Evolutionary conservation across 2,888 invertebrate species (phyloP).

Genomic region (Tenodera sinensis): DNA sequence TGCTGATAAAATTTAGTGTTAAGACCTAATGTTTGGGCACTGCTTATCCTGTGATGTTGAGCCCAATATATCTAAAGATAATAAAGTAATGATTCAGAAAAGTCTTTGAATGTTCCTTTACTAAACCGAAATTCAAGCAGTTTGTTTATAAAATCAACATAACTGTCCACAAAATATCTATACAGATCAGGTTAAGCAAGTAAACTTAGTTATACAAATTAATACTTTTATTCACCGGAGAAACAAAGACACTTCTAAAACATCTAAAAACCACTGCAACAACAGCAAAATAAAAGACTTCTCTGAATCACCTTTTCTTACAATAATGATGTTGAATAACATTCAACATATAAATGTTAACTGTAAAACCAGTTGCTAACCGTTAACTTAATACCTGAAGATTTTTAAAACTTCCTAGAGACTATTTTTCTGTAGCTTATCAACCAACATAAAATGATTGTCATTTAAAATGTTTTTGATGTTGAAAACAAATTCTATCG

Average conservation of each 20-base stretch:
- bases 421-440: background rate
- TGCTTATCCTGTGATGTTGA: background rate
- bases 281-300: background rate
- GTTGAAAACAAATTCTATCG: background rate
- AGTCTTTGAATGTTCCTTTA: background rate
- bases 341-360: background rate
- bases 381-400: background rate
- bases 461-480: background rate
- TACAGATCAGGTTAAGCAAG: too few relatives aligned
- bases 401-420: background rate
- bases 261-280: too few relatives aligned
- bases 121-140: too few relatives aligned
- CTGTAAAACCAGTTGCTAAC: background rate
- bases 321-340: background rate
- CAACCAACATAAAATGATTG: background rate
- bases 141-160: too few relatives aligned
- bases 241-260: too few relatives aligned
- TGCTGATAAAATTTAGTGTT: background rate
- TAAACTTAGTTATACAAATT: too few relatives aligned
- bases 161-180: too few relatives aligned
- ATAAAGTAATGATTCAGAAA: background rate
- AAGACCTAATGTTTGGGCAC: background rate
- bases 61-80: background rate
- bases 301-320: background rate
- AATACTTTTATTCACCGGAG: too few relatives aligned